Evolutionary conservation across 2,797 vertebrate genomes (phyloP).

Genomic region (Odontamblyopus lacepedii): DNA sequence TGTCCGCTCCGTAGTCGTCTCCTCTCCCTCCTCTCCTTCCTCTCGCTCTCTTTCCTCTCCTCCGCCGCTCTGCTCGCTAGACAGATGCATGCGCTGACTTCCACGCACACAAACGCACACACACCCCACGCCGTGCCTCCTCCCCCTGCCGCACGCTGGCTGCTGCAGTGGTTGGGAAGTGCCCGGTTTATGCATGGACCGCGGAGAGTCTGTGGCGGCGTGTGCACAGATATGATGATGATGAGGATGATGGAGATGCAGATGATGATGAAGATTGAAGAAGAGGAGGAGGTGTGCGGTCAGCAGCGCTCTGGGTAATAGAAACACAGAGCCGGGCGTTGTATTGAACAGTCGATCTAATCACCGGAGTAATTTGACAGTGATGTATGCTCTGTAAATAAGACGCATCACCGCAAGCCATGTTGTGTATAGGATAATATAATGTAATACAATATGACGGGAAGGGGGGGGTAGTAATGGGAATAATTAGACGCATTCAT

Average conservation of each 20-base stretch:
- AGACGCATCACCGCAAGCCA: not conserved
- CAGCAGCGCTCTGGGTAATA: not conserved
- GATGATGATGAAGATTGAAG: too few species aligned
- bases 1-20: not conserved
- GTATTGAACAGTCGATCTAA: not conserved
- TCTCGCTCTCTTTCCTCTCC: not conserved
- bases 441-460: too few species aligned
- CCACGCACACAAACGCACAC: not conserved
- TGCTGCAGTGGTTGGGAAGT: slow-evolving; percentile 10
- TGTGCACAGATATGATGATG: not conserved
- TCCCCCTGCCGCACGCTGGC: not conserved
- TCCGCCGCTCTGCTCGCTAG: not conserved
- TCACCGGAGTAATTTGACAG: not conserved
- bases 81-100: not conserved
- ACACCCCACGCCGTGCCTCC: not conserved
- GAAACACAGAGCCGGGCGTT: not conserved
- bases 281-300: not conserved
- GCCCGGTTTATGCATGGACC: not conserved
- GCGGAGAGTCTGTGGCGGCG: not conserved
- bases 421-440: too few species aligned
- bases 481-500: too few species aligned
- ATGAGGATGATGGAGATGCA: too few species aligned
- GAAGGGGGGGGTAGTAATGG: too few species aligned
- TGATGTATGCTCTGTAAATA: not conserved
- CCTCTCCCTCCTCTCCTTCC: not conserved